Evolutionary conservation across 1,140 invertebrate genomes (phyloP).

Genomic region (Teleogryllus occipitalis): DNA sequence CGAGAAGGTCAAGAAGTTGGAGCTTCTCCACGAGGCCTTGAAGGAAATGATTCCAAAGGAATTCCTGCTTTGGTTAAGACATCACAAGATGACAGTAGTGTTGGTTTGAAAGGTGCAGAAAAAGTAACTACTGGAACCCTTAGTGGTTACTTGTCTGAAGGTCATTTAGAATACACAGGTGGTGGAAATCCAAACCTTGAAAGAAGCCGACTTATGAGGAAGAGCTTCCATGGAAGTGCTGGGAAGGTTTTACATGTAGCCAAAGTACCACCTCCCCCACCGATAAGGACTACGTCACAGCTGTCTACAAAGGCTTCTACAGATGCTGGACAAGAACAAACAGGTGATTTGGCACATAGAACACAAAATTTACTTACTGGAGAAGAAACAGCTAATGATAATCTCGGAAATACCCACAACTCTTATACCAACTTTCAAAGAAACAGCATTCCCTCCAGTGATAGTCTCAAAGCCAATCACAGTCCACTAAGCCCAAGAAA

Average conservation of each 20-base stretch:
- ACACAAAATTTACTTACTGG: conserved; percentile 40
- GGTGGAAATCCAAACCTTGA: conserved; percentile 68
- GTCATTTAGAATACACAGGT: conserved; percentile 68
- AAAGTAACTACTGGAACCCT: conserved; percentile 13
- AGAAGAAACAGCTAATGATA: conserved; percentile 24
- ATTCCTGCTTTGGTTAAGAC: conserved; percentile 6
- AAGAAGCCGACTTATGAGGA: conserved; percentile 77
- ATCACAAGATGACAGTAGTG: conserved; percentile 20
- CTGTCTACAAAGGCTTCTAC: conserved; percentile 35
- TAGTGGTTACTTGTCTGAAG: conserved; percentile 78
- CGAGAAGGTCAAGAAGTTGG: conserved; percentile 56
- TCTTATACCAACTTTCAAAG: conserved; percentile 7
- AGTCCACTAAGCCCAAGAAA: conserved; percentile 34
- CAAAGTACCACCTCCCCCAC: conserved; percentile 79
- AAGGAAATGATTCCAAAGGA: conserved; percentile 8
- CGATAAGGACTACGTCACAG: conserved; percentile 76
- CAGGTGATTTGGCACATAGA: conserved; percentile 35
- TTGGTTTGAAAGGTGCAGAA: conserved; percentile 19
- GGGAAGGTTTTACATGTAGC: conserved; percentile 68
- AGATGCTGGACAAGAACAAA: background rate
- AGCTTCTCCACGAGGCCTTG: background rate
- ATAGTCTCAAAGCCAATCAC: conserved; percentile 18
- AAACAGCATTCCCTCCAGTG: background rate
- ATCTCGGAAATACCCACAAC: background rate
- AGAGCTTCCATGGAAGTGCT: conserved; percentile 77